phyloP scores from a whole-genome alignment of 53 echinoderm and acorn worm species.

The Holothuria leucospilota region DNA sequence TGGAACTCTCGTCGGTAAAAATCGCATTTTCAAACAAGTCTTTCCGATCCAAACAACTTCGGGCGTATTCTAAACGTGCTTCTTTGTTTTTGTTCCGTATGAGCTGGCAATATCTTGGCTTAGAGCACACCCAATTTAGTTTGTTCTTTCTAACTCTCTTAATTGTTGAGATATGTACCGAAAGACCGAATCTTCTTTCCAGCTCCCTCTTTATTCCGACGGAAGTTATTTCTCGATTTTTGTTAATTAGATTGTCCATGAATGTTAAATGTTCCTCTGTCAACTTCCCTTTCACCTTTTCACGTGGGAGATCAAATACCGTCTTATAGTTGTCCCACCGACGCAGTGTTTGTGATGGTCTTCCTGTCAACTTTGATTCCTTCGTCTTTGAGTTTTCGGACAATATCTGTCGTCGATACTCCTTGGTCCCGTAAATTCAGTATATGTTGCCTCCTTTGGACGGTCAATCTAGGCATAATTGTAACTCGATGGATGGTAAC shows the following conservation, averaged over 20 bases:
- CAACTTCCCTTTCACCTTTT: not conserved
- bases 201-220: not conserved
- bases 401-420: not conserved
- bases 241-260: constrained; percentile 42
- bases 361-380: not conserved
- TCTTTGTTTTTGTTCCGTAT: constrained; percentile 4
- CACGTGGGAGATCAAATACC: not conserved
- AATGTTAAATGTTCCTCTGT: constrained; percentile 5
- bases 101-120: constrained; percentile 15
- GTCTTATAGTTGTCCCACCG: not conserved
- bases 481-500: too few relatives aligned
- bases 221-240: constrained; percentile 27
- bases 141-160: constrained; percentile 10
- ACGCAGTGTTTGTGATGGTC: not conserved
- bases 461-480: not conserved
- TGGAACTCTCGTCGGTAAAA: constrained; percentile 48
- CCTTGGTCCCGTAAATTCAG: not conserved
- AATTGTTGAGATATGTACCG: constrained; percentile 13
- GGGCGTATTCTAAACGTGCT: constrained; percentile 27
- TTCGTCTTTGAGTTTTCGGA: not conserved
- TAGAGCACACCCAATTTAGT: constrained; percentile 8
- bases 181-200: not conserved
- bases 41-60: not conserved
- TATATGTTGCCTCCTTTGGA: not conserved
- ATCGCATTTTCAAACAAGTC: constrained; percentile 51